Evolutionary conservation across 1,140 invertebrate genomes (phyloP).

Genomic region (Drosophila saltans): DNA sequence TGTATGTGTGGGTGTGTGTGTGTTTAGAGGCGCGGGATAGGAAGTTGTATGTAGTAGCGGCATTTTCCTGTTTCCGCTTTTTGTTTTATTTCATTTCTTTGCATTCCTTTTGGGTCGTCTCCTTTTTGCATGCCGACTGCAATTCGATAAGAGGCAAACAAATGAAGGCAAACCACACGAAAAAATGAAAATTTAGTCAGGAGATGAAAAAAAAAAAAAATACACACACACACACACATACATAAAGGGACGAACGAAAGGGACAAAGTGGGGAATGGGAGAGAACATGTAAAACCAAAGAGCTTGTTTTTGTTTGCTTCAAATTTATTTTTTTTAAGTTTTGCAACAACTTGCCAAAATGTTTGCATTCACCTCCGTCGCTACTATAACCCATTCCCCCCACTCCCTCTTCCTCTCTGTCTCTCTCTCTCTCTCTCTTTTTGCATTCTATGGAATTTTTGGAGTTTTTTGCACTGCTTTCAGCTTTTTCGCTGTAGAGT

Average conservation of each 20-base stretch:
- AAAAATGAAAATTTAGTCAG: conserved; percentile 26
- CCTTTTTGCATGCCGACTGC: neutral
- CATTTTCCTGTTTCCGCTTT: conserved; percentile 27
- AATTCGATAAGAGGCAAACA: conserved; percentile 21
- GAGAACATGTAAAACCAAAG: conserved; percentile 28
- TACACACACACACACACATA: conserved; percentile 11
- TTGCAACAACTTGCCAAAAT: conserved; percentile 22
- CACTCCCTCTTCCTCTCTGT: neutral
- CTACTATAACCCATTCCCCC: neutral
- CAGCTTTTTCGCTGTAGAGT: conserved; percentile 9
- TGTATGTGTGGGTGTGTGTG: neutral
- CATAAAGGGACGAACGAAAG: too few species aligned
- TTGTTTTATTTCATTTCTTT: neutral
- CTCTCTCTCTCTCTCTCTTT: neutral
- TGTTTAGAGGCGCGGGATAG: neutral
- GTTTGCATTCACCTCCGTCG: conserved; percentile 12
- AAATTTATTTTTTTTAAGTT: conserved; percentile 21
- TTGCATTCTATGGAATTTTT: conserved; percentile 5
- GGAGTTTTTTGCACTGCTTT: conserved; percentile 18
- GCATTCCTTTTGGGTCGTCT: neutral
- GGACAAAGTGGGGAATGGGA: neutral
- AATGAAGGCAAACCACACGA: neutral
- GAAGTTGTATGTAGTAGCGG: conserved; percentile 25
- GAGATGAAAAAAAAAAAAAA: conserved; percentile 32
- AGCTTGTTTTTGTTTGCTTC: conserved; percentile 8